Evolutionary conservation across 2,888 invertebrate species (phyloP).

Genomic region (Vanessa cardui): DNA sequence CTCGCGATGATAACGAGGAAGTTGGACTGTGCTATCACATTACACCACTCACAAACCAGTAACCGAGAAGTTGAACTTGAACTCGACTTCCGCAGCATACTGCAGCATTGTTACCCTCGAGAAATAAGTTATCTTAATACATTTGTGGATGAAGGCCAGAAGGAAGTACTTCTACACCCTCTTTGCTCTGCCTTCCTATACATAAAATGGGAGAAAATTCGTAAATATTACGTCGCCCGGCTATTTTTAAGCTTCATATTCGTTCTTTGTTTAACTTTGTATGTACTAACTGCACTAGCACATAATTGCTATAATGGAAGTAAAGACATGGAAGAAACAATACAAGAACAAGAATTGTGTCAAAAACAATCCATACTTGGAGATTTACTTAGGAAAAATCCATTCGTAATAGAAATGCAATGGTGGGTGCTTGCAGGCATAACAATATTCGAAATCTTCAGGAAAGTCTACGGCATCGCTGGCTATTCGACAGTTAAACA

Average conservation of each 20-base stretch:
- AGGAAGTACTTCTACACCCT: constrained; percentile 93
- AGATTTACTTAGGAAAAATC: constrained; percentile 88
- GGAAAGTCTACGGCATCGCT: constrained; percentile 91
- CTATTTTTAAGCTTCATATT: constrained; percentile 90
- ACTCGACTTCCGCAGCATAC: constrained; percentile 90
- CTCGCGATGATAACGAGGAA: constrained; percentile 92
- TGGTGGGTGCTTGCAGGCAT: constrained; percentile 92
- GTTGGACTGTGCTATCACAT: constrained; percentile 90
- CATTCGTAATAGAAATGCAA: constrained; percentile 90
- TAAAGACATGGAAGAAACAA: constrained; percentile 88
- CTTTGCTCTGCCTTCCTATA: constrained; percentile 93
- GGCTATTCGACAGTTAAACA: constrained; percentile 92
- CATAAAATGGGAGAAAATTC: constrained; percentile 95
- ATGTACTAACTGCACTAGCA: constrained; percentile 91
- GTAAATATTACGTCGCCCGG: constrained; percentile 92
- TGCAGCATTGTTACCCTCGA: constrained; percentile 91
- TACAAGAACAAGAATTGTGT: constrained; percentile 88
- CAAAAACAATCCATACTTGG: constrained; percentile 90
- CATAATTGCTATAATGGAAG: constrained; percentile 93
- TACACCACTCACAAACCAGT: constrained; percentile 90
- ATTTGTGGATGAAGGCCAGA: constrained; percentile 94
- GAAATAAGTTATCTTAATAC: constrained; percentile 94
- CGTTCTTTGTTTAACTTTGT: constrained; percentile 90
- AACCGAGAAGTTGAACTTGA: constrained; percentile 91
- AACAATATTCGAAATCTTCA: constrained; percentile 89